A percentile compares a stretch with the other conserved stretches of the same genome.
These are phyloP conservation scores for Hydrophis major DNA, from an alignment of 2,797 vertebrate genomes.

Conservation along the genomic window DNA sequence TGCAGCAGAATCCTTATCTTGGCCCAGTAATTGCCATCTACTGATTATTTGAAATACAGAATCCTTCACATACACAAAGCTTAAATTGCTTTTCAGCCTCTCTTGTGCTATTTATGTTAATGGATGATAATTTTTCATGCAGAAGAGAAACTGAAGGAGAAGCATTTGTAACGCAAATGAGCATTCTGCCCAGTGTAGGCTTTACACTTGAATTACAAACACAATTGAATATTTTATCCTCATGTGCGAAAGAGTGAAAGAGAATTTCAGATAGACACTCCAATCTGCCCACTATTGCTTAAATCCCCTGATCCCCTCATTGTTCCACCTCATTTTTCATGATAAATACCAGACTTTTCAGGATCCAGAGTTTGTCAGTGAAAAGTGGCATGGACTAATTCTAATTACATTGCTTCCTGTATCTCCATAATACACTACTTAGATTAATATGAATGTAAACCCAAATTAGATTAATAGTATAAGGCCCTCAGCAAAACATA, in stretches of 20 bases:
- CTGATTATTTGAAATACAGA: slow-evolving; percentile 3
- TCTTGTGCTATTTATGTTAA: slow-evolving; percentile 12
- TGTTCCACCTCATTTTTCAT: not conserved
- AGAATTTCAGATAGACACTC: not conserved
- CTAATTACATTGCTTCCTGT: not conserved
- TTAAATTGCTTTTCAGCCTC: not conserved
- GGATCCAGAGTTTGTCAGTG: not conserved
- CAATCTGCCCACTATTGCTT: not conserved
- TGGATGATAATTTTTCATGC: slow-evolving; percentile 11
- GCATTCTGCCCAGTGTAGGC: not conserved
- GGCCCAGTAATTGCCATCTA: not conserved
- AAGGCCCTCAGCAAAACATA: not conserved
- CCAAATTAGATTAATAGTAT: not conserved
- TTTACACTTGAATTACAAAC: slow-evolving; percentile 18
- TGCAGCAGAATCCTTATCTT: not conserved
- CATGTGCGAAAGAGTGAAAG: not conserved
- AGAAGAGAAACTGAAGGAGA: not conserved
- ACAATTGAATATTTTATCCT: slow-evolving; percentile 15
- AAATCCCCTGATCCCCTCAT: not conserved
- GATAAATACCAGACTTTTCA: not conserved
- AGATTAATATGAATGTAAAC: not conserved
- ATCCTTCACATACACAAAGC: not conserved
- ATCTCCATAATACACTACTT: not conserved
- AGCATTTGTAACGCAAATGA: slow-evolving; percentile 22
- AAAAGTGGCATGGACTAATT: not conserved